Evolutionary conservation across 2,888 invertebrate species (phyloP).

Genomic region (Rambutsinella grinnellia): DNA sequence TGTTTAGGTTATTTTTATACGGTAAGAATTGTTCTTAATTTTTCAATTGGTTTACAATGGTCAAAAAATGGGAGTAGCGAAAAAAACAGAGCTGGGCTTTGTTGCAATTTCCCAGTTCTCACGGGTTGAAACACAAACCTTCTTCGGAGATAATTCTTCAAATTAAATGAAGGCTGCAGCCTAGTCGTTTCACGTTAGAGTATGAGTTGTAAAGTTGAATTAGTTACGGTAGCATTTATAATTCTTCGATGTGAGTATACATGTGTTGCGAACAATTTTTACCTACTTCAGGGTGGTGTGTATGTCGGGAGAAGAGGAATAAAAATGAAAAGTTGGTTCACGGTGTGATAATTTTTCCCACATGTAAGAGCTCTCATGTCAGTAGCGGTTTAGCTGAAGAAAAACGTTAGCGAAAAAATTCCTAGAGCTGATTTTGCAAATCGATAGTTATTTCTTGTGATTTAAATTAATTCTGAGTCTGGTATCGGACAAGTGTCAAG

Average conservation of each 20-base stretch:
- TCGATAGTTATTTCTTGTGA: too few species aligned
- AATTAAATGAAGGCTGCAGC: background rate
- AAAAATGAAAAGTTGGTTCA: slow-evolving; percentile 37
- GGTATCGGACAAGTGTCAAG: too few species aligned
- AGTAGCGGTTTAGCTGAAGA: background rate
- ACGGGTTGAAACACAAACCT: slow-evolving; percentile 50
- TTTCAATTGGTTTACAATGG: background rate
- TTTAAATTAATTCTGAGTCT: too few species aligned
- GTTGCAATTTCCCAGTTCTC: slow-evolving; percentile 49
- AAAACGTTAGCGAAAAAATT: too few species aligned
- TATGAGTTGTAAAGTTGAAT: background rate
- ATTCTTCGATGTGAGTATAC: background rate
- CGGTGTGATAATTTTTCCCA: slow-evolving; percentile 32
- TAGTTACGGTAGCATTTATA: slow-evolving; percentile 28
- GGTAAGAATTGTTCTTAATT: background rate
- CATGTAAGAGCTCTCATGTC: background rate
- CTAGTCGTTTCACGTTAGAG: background rate
- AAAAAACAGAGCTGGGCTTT: background rate
- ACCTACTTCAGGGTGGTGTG: background rate
- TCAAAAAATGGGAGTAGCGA: background rate
- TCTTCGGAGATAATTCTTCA: slow-evolving; percentile 20
- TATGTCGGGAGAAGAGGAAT: background rate
- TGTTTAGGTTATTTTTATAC: background rate
- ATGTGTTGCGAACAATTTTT: background rate
- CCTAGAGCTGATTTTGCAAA: too few species aligned